phyloP scores from a whole-genome alignment of 2,888 invertebrate species.

The Drosophila prolongata region DNA sequence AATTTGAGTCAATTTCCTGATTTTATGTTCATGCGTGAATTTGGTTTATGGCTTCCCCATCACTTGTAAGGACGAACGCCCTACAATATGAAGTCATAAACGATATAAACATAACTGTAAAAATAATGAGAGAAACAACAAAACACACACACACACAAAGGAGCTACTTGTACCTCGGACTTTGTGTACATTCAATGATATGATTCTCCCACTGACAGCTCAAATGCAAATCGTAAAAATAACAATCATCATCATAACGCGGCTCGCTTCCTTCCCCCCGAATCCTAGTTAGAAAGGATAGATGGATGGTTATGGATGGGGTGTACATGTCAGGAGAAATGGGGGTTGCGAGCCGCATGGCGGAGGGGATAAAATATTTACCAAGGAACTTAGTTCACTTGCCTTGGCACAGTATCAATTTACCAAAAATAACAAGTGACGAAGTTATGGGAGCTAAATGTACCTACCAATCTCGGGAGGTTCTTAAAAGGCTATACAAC shows the following conservation, averaged over 20 bases:
- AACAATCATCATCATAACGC: slow-evolving; percentile 64
- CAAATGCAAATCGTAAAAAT: slow-evolving; percentile 64
- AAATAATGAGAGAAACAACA: slow-evolving; percentile 38
- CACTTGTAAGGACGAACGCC: slow-evolving; percentile 19
- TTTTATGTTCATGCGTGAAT: slow-evolving; percentile 37
- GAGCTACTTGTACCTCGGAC: slow-evolving; percentile 29
- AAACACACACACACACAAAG: slow-evolving; percentile 4
- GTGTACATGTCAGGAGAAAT: slow-evolving; percentile 14
- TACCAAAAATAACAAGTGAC: slow-evolving; percentile 54
- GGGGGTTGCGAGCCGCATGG: slow-evolving; percentile 10
- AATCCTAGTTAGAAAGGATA: slow-evolving; percentile 21
- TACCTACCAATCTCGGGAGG: too few species aligned
- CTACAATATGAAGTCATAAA: slow-evolving; percentile 34
- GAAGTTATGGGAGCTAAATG: slow-evolving; percentile 1
- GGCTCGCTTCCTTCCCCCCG: slow-evolving; percentile 20
- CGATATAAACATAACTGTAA: slow-evolving; percentile 46
- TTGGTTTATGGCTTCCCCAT: slow-evolving; percentile 31
- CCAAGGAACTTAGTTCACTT: slow-evolving; percentile 57
- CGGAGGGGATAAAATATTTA: slow-evolving; percentile 23
- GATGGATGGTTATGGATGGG: slow-evolving; percentile 36
- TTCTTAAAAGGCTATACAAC: too few species aligned
- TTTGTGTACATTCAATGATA: slow-evolving; percentile 51
- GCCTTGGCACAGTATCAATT: slow-evolving; percentile 74
- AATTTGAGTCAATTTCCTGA: slow-evolving; percentile 40
- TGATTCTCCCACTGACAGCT: slow-evolving; percentile 47